Evolutionary conservation across 2,113 vertebrate genomes (phyloP), one percentile per base, ranked within the genome.

Genomic region (Climacteris rufus): DNA sequence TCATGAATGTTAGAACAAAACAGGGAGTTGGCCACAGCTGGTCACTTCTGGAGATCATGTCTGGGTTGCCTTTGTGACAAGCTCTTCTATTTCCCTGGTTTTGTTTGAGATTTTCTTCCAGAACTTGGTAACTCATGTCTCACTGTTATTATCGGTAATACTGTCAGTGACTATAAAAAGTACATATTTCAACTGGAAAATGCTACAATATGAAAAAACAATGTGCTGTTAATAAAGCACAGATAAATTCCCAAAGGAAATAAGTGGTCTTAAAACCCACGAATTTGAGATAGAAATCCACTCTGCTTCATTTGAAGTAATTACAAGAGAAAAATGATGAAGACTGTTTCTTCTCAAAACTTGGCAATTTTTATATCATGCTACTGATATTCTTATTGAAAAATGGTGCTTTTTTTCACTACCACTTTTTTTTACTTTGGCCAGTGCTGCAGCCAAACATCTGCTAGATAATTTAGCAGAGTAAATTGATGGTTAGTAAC

Each of bases 331-430:
- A 97, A 95, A 88, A 93, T 42, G 13, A 96, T 42, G 8, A 96
- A 94, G 70, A 80, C 72, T 94, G 95, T 97, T 97, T 98, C 93
- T 96, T 87, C 88, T 96, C 95, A 90, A 82, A 96, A 79, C 56
- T 91, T 94, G 72, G 80, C 78, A 93, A 75, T 90, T 94, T 94
- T 89, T 90, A 20, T 70, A 74, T 91, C 60, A 90, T 90, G 90
- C 82, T 95, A 90, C 75, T 93, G 87, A 88, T 90, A 87, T 44
- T 87, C 30, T 66, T 83, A 70, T 85, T 83, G 84, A 80, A 93
- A 85, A 92, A 92, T 81, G 4, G 31, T 83, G 33, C 63, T 77
- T 85, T 90, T 91, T 88, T 91, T 91, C 78, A 42, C 71, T 72
- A 14, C 31, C 25, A 11, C 39, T 40, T 82, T 83, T 83, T 96